Base-by-base conservation (phyloP, 2,797 vertebrate species). In the Antennarius maculatus region DNA sequence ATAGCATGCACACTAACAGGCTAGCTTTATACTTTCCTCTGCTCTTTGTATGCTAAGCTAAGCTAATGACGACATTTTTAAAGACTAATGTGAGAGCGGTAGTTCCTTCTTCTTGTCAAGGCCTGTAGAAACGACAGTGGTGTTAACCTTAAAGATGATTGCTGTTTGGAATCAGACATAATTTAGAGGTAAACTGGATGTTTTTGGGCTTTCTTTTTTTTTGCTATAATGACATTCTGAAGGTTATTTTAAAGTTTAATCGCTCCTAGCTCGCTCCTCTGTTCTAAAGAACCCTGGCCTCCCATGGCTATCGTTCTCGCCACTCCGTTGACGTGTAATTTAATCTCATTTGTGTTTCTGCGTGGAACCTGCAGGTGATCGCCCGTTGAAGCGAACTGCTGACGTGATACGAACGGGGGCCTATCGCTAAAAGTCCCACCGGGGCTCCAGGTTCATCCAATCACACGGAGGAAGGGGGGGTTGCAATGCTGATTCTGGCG, bases 191-290 rank as follows among this genome's bases (percentile, higher is more conserved):
- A 55, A 54, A 48, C 18, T 51, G 58, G 28, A 61, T 16, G 7
- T 71, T 37, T 45, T 41, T 23, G 23, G 23, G 23, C 1, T 23
- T 23, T 34, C 4, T 34, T 34, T 34, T 34, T 5, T 34, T 5
- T 34, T 46, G 27, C 12, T 15, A 6, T 41, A 49, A 66, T 61
- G 53, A 77, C 47, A 72, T 66, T 60, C 1, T 34, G 61, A 75
- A 83, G 80, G 80, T 78, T 57, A 46, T 71, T 54, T 63, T 12
- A 7, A 54, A 71, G 52, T 75, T 51, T 50, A 83, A 72, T 54
- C 31, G 61, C 73, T 28, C 34, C 31, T 3, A 62, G 37, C 50
- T 63, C 53, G 54, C 15, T 16, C 43, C 45, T 42, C 31, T 14
- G 31, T 61, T 64, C 18, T 0, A n/a, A 31, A 56, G 46, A 59